Base-by-base conservation (phyloP, 2,113 vertebrate genomes). In the Empidonax alnorum region DNA sequence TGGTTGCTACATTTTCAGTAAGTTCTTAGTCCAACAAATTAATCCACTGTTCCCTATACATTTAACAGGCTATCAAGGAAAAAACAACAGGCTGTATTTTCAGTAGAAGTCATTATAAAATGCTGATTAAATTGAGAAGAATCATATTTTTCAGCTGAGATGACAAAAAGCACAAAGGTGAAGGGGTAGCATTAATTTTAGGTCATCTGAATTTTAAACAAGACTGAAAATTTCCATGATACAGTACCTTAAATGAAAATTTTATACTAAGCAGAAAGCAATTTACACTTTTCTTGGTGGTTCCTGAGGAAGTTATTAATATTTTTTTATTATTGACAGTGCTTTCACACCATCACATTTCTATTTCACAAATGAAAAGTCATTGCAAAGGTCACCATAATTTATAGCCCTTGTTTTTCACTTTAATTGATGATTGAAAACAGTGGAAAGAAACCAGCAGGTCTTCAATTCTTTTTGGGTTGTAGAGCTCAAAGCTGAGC, bases 231-330 rank as follows among this genome's bases (percentile, higher is more conserved):
- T 90, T 84, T 84, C 94, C 92, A 86, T 62, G 76, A 72, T 33
- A 67, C 7, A 47, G 56, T 77, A 93, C 50, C 42, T 62, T 42
- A 73, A 56, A 93, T 53, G 53, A 96, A 91, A 93, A 92, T 90
- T 30, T 84, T 81, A 96, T 85, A 86, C 30, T 59, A 89, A 95
- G 84, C 65, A 86, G 49, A 98, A 97, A 95, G 92, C 91, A 97
- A 96, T 97, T 96, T 92, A 73, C 91, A 95, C 95, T 96, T 96
- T 49, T 39, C 68, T 77, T 77, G 72, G 68, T 4, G 7, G 74
- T 67, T 89, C 67, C 69, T 14, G 31, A 91, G 62, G 11, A 93
- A 79, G 53, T 66, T 73, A 83, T 73, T 96, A 97, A 88, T 89
- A 53, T 93, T 77, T 95, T 67, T 24, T 80, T 75, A 79, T 88